phyloP scores from a whole-genome alignment of 1,140 invertebrate genomes.

The Nylanderia fulva region DNA sequence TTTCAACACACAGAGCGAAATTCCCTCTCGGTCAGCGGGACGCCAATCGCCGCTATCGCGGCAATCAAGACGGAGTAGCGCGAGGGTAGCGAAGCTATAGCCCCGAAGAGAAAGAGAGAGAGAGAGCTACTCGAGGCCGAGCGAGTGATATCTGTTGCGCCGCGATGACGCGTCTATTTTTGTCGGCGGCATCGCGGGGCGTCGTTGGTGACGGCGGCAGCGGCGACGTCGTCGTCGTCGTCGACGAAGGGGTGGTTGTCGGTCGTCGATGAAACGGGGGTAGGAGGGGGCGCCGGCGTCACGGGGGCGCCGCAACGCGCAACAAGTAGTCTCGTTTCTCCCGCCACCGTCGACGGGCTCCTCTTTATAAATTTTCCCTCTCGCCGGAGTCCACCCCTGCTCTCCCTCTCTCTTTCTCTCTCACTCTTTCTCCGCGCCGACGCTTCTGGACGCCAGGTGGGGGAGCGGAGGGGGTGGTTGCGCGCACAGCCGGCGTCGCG shows the following conservation, averaged over 20 bases:
- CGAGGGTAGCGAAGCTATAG: not conserved
- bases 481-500: slow-evolving; percentile 79
- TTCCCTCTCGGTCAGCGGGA: not conserved
- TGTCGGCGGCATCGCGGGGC: slow-evolving; percentile 73
- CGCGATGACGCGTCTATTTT: slow-evolving; percentile 82
- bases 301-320: slow-evolving; percentile 74
- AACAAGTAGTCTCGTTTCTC: slow-evolving; percentile 73
- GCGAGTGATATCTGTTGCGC: slow-evolving; percentile 83
- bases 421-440: slow-evolving; percentile 14
- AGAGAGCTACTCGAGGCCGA: slow-evolving; percentile 28
- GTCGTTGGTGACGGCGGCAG: slow-evolving; percentile 65
- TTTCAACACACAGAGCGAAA: slow-evolving; percentile 10
- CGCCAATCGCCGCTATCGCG: slow-evolving; percentile 13
- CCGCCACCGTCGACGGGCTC: slow-evolving; percentile 38
- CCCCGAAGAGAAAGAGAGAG: too few species aligned
- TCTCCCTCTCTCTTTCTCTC: slow-evolving; percentile 18
- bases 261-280: slow-evolving; percentile 48
- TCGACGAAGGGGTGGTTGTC: slow-evolving; percentile 55
- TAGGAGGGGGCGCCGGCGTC: slow-evolving; percentile 62
- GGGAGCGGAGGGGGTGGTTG: slow-evolving; percentile 49
- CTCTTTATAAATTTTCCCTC: slow-evolving; percentile 78
- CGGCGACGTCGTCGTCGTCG: slow-evolving; percentile 55
- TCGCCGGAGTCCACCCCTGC: slow-evolving; percentile 63
- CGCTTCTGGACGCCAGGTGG: not conserved
- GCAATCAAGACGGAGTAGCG: slow-evolving; percentile 8